Conservation (phyloP, 2,113 vertebrate species). For the Nesogale talazaci region DNA sequence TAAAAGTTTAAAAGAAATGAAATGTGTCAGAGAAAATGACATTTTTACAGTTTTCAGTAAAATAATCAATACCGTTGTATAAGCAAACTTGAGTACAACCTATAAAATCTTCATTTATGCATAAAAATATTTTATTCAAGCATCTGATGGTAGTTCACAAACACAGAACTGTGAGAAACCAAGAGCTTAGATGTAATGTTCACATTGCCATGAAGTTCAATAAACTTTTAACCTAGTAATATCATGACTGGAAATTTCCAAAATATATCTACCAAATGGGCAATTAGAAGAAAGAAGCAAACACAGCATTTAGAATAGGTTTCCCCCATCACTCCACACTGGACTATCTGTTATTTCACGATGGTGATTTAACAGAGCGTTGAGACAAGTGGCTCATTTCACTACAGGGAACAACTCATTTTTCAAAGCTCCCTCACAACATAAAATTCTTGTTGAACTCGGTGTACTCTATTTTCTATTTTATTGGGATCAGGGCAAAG, state of each 20-base stretch:
- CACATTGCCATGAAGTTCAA: neutral
- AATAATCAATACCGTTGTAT: neutral
- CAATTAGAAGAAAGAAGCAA: conserved; percentile 57
- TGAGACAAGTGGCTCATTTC: conserved; percentile 20
- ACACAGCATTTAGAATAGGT: neutral
- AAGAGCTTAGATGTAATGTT: neutral
- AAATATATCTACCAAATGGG: conserved; percentile 44
- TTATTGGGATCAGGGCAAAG: neutral
- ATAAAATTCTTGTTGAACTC: neutral
- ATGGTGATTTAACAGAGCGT: neutral
- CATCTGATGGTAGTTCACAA: neutral
- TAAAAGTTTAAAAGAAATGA: neutral
- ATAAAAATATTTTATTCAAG: neutral
- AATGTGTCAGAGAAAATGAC: neutral
- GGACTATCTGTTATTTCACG: conserved; percentile 6
- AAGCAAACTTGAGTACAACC: neutral
- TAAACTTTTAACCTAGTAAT: conserved; percentile 38
- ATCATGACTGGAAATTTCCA: conserved; percentile 44
- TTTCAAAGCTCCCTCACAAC: conserved; percentile 9
- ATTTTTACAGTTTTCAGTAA: neutral
- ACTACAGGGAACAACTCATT: neutral
- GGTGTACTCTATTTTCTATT: neutral
- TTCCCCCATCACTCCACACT: neutral
- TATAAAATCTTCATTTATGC: neutral
- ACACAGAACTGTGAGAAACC: neutral